phyloP scores from a whole-genome alignment of 2,888 invertebrate genomes.

The Drosophila kuntzei region DNA sequence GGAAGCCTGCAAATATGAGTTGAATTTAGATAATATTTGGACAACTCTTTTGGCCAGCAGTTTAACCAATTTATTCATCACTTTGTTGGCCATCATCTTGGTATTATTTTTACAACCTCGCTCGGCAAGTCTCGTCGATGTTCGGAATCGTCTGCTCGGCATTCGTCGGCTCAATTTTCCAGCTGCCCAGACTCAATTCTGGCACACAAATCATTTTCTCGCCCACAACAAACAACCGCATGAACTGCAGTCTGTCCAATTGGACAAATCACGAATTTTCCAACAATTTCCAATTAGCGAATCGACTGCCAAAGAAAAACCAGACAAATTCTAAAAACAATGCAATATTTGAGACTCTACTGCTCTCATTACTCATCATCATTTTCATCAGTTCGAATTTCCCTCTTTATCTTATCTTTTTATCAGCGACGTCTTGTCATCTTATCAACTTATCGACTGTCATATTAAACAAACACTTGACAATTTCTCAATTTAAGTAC shows the following conservation, averaged over 20 bases:
- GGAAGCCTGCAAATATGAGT: slow-evolving; percentile 74
- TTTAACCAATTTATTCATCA: slow-evolving; percentile 54
- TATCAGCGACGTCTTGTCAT: slow-evolving; percentile 3
- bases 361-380: slow-evolving; percentile 7
- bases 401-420: slow-evolving; percentile 14
- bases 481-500: slow-evolving; percentile 1
- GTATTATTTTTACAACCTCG: slow-evolving; percentile 69
- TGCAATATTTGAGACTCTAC: background rate
- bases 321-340: slow-evolving; percentile 55
- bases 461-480: slow-evolving; percentile 9
- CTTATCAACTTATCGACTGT: slow-evolving; percentile 9
- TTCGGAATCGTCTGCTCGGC: slow-evolving; percentile 79
- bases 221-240: slow-evolving; percentile 73
- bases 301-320: slow-evolving; percentile 34
- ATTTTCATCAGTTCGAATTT: slow-evolving; percentile 8
- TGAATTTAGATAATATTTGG: slow-evolving; percentile 57
- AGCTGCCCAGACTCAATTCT: slow-evolving; percentile 72
- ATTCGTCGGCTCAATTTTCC: slow-evolving; percentile 61
- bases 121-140: slow-evolving; percentile 75
- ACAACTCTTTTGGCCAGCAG: slow-evolving; percentile 61
- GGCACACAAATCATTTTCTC: slow-evolving; percentile 77
- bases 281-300: slow-evolving; percentile 75
- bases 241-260: slow-evolving; percentile 63
- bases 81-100: slow-evolving; percentile 56
- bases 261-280: slow-evolving; percentile 71